These are phyloP conservation scores for Pachydiplax longipennis DNA, from an alignment of 2,888 invertebrate genomes.

Conservation along the genomic window DNA sequence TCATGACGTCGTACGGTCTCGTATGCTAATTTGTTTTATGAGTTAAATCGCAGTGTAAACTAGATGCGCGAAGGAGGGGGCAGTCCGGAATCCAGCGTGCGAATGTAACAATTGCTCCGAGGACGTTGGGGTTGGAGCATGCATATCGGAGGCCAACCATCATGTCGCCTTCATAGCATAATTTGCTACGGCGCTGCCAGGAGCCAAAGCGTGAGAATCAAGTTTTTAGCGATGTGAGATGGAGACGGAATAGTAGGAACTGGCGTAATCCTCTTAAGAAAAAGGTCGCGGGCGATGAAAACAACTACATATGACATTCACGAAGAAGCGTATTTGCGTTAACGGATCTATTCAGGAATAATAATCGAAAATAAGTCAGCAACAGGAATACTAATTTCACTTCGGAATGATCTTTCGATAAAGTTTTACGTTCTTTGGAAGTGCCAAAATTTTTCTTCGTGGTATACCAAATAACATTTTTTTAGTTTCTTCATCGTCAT, in stretches of 20 bases:
- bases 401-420: too few relatives aligned
- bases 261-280: too few relatives aligned
- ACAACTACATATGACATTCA: too few relatives aligned
- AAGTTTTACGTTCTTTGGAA: too few relatives aligned
- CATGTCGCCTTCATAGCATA: neutral
- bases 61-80: neutral
- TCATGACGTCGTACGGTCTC: neutral
- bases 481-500: too few relatives aligned
- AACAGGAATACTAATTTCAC: too few relatives aligned
- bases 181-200: neutral
- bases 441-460: too few relatives aligned
- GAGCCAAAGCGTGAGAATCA: neutral
- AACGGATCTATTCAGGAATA: too few relatives aligned
- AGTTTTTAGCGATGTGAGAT: neutral
- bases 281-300: too few relatives aligned
- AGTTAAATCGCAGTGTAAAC: conserved; percentile 8
- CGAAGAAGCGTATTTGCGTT: too few relatives aligned
- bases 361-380: too few relatives aligned
- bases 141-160: neutral
- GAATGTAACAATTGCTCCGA: neutral
- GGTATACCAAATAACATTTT: too few relatives aligned
- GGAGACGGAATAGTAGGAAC: neutral
- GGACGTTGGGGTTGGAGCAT: neutral
- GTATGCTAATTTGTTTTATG: conserved; percentile 6
- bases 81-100: neutral